These are phyloP conservation scores for Argyresthia goedartella DNA, from an alignment of 2,888 invertebrate genomes.

Conservation along the genomic window DNA sequence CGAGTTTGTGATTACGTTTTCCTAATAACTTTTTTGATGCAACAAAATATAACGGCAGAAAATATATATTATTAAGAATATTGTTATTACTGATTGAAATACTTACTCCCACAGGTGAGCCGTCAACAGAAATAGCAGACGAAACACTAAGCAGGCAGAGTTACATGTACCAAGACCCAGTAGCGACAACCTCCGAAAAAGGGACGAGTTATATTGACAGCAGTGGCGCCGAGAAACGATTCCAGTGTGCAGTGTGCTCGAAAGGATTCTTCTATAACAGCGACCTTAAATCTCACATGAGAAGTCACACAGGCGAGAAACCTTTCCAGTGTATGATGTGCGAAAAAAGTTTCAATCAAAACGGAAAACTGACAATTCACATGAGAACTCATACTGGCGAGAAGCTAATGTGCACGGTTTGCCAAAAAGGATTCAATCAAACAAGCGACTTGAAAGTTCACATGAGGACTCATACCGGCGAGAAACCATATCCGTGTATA, in stretches of 20 bases:
- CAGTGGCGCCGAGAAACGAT: too few relatives aligned
- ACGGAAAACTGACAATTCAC: conserved; percentile 36
- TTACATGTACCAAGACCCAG: too few relatives aligned
- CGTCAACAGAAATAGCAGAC: too few relatives aligned
- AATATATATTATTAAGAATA: too few relatives aligned
- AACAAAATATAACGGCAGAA: too few relatives aligned
- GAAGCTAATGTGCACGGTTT: background rate
- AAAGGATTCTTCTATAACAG: conserved; percentile 47
- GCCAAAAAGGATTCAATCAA: background rate
- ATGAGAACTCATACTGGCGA: conserved; percentile 8
- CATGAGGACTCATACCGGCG: background rate
- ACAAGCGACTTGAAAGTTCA: background rate
- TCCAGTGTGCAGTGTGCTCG: conserved; percentile 22
- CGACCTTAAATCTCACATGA: conserved; percentile 44
- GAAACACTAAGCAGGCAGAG: too few relatives aligned
- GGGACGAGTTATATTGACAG: too few relatives aligned
- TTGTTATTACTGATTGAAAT: too few relatives aligned
- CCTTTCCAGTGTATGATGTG: conserved; percentile 44
- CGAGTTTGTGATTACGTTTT: too few relatives aligned
- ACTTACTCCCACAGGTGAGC: too few relatives aligned
- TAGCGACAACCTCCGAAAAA: too few relatives aligned
- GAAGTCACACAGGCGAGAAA: conserved; percentile 51
- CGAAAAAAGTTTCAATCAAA: conserved; percentile 37
- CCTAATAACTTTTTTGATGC: too few relatives aligned
- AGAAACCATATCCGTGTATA: background rate